Evolutionary conservation across 2,113 vertebrate species (phyloP).

Genomic region (Benthochromis sp.): DNA sequence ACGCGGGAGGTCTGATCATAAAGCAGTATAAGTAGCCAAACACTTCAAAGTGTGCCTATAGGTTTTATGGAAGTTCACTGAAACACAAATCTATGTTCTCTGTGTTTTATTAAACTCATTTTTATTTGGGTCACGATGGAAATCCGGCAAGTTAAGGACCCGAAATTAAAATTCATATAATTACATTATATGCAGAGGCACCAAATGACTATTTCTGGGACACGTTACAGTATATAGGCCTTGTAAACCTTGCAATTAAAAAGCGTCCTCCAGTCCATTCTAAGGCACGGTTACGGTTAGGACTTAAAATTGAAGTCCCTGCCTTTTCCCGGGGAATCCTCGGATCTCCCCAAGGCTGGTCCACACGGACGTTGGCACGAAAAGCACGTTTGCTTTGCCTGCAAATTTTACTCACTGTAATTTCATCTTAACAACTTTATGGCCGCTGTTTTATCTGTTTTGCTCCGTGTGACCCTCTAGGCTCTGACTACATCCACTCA

Average conservation of each 20-base stretch:
- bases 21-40: not conserved
- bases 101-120: not conserved
- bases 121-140: not conserved
- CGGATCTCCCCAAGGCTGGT: not conserved
- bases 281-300: not conserved
- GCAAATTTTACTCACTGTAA: not conserved
- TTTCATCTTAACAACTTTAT: not conserved
- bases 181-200: not conserved
- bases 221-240: not conserved
- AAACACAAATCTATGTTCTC: not conserved
- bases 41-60: not conserved
- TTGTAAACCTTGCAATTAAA: not conserved
- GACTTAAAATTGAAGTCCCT: not conserved
- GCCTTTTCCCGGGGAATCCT: not conserved
- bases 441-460: not conserved
- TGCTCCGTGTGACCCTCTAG: not conserved
- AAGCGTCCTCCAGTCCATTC: rapidly evolving
- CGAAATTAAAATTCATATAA: not conserved
- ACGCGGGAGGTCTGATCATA: not conserved
- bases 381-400: not conserved
- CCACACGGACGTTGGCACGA: not conserved
- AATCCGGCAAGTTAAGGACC: not conserved
- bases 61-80: not conserved
- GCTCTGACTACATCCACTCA: not conserved
- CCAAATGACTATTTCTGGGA: not conserved